Percentiles rank a stretch among this genome's conserved stretches.
Evolutionary conservation across 2,113 vertebrate species (phyloP).

Genomic region (Monarcha castaneiventris): DNA sequence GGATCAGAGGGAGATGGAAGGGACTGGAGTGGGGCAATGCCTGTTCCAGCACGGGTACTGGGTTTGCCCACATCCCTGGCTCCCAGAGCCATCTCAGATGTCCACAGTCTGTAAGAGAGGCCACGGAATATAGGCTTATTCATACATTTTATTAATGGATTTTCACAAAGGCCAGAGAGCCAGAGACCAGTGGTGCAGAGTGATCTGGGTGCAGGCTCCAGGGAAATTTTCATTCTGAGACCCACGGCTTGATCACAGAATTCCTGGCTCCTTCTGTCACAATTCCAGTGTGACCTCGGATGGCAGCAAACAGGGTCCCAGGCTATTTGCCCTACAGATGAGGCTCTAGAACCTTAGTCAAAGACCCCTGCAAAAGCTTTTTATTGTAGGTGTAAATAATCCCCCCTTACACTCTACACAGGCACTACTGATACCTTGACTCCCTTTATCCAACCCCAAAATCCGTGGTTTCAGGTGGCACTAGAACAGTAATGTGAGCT

Average conservation of each 20-base stretch:
- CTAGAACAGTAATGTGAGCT: rapidly evolving
- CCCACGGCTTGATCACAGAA: rapidly evolving
- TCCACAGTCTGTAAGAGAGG: neutral
- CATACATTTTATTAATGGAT: neutral
- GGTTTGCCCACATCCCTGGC: rapidly evolving
- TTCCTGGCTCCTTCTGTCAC: neutral
- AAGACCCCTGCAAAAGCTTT: neutral
- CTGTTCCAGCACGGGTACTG: neutral
- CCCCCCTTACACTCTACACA: neutral
- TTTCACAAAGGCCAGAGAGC: neutral
- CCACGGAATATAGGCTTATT: neutral
- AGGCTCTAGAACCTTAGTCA: neutral
- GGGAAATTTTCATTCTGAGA: neutral
- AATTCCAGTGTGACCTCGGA: neutral
- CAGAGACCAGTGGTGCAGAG: neutral
- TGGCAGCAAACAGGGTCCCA: neutral
- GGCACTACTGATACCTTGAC: neutral
- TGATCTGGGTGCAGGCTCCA: neutral
- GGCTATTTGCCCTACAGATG: neutral
- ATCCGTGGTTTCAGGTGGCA: neutral
- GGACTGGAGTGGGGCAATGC: neutral
- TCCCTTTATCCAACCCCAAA: neutral
- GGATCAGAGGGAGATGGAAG: neutral
- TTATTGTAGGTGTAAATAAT: neutral
- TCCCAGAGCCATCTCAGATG: neutral